phyloP scores from a whole-genome alignment of 2,797 vertebrate genomes.

The Loriculus beryllinus region DNA sequence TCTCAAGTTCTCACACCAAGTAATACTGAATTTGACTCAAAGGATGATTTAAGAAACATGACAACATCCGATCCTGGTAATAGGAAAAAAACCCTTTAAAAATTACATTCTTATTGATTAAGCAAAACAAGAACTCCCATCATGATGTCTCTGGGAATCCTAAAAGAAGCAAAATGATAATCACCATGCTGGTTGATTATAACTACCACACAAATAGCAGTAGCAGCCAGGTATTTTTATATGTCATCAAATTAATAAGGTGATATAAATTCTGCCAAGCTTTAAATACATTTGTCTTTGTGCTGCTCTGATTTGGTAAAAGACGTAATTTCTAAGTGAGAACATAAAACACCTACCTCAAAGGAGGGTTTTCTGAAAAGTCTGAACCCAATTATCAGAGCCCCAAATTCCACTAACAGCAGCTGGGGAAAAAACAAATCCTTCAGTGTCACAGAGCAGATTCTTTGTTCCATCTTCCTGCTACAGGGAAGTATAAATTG shows the following conservation, averaged over 20 bases:
- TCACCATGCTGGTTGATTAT: neutral
- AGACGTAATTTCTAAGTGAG: neutral
- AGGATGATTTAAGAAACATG: neutral
- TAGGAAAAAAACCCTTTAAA: neutral
- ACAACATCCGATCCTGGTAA: neutral
- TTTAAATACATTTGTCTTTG: neutral
- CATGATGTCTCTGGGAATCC: neutral
- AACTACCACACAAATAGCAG: neutral
- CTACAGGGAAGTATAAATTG: constrained; percentile 27
- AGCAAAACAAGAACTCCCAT: neutral
- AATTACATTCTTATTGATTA: neutral
- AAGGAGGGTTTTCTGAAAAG: constrained; percentile 3
- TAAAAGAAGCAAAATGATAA: neutral
- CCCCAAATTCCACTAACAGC: neutral
- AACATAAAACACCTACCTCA: neutral
- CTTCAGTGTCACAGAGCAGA: neutral
- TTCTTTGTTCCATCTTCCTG: neutral
- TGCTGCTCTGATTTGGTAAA: neutral
- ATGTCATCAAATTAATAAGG: neutral
- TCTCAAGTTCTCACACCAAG: neutral
- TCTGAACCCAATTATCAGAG: neutral
- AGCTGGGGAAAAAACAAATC: constrained; percentile 24
- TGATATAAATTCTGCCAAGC: neutral
- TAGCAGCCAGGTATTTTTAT: neutral
- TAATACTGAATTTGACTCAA: neutral